A percentile compares a stretch with the other conserved stretches of the same genome.
Evolutionary conservation across 2,113 vertebrate species (phyloP).

Genomic region (Bungarus multicinctus): DNA sequence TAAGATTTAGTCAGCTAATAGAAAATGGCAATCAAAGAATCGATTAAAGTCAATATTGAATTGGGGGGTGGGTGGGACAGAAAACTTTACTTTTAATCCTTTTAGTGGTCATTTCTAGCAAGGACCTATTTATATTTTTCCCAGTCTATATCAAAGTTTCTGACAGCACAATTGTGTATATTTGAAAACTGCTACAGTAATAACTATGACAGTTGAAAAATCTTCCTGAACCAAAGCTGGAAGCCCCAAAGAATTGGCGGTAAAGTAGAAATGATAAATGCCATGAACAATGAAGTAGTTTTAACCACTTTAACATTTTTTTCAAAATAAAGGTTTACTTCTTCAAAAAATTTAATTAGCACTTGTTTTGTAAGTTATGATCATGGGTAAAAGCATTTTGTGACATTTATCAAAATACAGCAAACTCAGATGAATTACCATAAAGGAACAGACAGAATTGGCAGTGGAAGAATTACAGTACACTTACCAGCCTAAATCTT

Average conservation of each 20-base stretch:
- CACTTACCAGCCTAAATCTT: constrained; percentile 15
- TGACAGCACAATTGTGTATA: background rate
- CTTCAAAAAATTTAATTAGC: constrained; percentile 15
- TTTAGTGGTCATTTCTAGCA: background rate
- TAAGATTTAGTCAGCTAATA: background rate
- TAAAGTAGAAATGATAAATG: constrained; percentile 1
- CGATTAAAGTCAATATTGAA: background rate
- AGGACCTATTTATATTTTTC: background rate
- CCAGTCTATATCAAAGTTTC: background rate
- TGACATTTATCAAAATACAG: constrained; percentile 1
- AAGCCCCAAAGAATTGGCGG: background rate
- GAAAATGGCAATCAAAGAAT: background rate
- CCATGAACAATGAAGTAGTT: background rate
- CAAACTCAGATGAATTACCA: constrained; percentile 7
- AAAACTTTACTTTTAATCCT: background rate
- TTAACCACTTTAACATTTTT: background rate
- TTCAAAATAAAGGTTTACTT: constrained; percentile 25
- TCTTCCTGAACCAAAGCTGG: background rate
- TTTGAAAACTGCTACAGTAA: background rate
- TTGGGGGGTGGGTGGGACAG: background rate
- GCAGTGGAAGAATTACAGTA: constrained; percentile 10
- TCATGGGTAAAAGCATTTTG: constrained; percentile 1
- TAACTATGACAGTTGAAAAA: background rate
- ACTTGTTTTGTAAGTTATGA: constrained; percentile 9
- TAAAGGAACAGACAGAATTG: constrained; percentile 1